A percentile compares a stretch with the other conserved stretches of the same genome.
Conservation (phyloP, 2,888 invertebrate genomes). For the Micoletzkya japonica region DNA sequence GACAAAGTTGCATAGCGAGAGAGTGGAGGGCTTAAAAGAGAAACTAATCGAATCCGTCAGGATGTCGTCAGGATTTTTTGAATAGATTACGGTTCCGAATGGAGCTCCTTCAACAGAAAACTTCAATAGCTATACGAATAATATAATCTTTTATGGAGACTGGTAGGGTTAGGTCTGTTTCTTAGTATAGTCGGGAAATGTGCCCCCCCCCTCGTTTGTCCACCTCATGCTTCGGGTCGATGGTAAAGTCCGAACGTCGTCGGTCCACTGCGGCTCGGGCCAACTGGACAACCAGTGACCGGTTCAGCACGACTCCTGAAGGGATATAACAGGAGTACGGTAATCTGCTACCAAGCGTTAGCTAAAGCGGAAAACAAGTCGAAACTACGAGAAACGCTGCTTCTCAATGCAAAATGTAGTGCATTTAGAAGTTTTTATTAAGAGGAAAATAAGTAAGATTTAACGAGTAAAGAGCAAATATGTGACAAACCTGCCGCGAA, state of each 20-base stretch:
- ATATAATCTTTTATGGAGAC: no score
- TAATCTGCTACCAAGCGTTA: no score
- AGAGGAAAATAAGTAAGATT: no score
- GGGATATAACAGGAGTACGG: background rate
- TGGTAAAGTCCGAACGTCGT: conserved; percentile 74
- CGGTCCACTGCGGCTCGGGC: background rate
- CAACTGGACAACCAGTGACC: conserved; percentile 20
- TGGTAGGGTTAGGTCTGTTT: background rate
- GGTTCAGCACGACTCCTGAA: conserved; percentile 26
- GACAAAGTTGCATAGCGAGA: background rate
- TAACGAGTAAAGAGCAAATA: background rate
- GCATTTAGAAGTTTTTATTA: no score
- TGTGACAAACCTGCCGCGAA: conserved; percentile 73
- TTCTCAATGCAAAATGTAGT: no score
- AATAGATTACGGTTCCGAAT: no score
- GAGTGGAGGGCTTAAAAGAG: background rate
- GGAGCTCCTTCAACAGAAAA: no score
- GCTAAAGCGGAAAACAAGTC: no score
- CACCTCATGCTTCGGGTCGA: conserved; percentile 76
- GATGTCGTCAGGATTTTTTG: no score
- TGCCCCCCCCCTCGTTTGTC: conserved; percentile 7
- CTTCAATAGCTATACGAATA: no score
- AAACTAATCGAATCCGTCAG: no score
- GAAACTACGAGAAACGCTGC: no score
- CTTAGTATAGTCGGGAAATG: background rate